These are phyloP conservation scores for Cosmopolites sordidus DNA, from an alignment of 2,888 invertebrate genomes.

Conservation along the genomic window DNA sequence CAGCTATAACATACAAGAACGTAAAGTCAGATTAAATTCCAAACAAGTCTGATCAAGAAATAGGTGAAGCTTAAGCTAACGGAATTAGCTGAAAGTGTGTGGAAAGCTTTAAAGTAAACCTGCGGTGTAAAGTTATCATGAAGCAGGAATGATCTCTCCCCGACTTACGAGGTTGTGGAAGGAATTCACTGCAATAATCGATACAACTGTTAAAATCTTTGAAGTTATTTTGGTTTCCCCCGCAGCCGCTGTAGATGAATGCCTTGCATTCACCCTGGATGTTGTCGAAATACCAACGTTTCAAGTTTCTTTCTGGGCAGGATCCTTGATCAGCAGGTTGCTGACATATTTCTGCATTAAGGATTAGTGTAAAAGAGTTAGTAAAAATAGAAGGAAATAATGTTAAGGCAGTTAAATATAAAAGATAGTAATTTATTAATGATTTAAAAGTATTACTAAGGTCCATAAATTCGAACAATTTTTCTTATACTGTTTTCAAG, in stretches of 20 bases:
- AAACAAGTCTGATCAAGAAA: no score
- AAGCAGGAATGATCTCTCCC: not conserved
- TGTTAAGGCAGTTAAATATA: no score
- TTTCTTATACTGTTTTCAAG: no score
- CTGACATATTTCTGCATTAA: conserved; percentile 57
- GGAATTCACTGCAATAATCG: conserved; percentile 52
- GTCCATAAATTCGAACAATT: no score
- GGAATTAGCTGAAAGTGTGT: not conserved
- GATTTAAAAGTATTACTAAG: no score
- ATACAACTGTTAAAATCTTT: conserved; percentile 66
- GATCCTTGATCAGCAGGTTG: conserved; percentile 61
- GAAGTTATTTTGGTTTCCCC: conserved; percentile 84
- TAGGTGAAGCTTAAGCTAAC: no score
- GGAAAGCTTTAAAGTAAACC: not conserved
- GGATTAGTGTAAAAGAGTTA: not conserved
- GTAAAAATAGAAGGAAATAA: not conserved
- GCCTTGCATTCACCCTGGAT: conserved; percentile 65
- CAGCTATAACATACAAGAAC: conserved; percentile 15
- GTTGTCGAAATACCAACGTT: conserved; percentile 72
- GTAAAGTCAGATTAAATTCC: no score
- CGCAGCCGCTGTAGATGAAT: conserved; percentile 84
- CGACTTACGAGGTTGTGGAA: conserved; percentile 40
- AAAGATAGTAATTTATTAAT: no score
- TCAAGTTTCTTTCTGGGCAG: conserved; percentile 53
- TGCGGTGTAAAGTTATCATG: not conserved